These are phyloP conservation scores for Poecilia picta DNA, from an alignment of 2,797 vertebrate genomes.

Conservation along the genomic window DNA sequence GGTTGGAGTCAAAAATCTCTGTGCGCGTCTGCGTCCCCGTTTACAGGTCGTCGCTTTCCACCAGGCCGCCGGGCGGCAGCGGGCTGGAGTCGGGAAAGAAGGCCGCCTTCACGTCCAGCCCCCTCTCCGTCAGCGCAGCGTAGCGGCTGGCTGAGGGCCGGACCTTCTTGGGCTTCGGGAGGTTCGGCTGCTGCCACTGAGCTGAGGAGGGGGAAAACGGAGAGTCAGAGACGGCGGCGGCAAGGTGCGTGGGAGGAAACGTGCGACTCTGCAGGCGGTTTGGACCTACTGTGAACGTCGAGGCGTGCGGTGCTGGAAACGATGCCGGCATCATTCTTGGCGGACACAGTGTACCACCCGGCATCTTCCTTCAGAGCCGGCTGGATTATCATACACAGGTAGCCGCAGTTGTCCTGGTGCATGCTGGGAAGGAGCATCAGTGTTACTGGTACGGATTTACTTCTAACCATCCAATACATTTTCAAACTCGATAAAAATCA, in stretches of 20 bases:
- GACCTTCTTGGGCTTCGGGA: slow-evolving; percentile 93
- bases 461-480: background rate
- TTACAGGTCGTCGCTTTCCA: slow-evolving; percentile 98
- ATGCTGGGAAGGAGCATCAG: slow-evolving; percentile 81
- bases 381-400: slow-evolving; percentile 98
- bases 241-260: fast-evolving
- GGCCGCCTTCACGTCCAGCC: slow-evolving; percentile 96
- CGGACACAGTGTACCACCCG: slow-evolving; percentile 97
- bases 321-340: slow-evolving; percentile 98
- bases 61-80: slow-evolving; percentile 86
- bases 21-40: slow-evolving; percentile 27
- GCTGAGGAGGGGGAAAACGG: slow-evolving; percentile 71
- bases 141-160: slow-evolving; percentile 96
- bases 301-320: slow-evolving; percentile 95
- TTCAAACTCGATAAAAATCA: background rate
- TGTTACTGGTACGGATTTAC: background rate
- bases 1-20: background rate
- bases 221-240: background rate
- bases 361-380: slow-evolving; percentile 95
- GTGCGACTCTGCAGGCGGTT: background rate
- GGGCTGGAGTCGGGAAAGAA: slow-evolving; percentile 96
- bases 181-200: slow-evolving; percentile 95
- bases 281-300: slow-evolving; percentile 90
- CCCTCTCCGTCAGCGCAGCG: slow-evolving; percentile 95
- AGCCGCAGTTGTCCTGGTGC: slow-evolving; percentile 97